Percentiles rank a stretch among this genome's conserved stretches.
Conservation (phyloP, 2,113 vertebrate species). For the Pipa parva region DNA sequence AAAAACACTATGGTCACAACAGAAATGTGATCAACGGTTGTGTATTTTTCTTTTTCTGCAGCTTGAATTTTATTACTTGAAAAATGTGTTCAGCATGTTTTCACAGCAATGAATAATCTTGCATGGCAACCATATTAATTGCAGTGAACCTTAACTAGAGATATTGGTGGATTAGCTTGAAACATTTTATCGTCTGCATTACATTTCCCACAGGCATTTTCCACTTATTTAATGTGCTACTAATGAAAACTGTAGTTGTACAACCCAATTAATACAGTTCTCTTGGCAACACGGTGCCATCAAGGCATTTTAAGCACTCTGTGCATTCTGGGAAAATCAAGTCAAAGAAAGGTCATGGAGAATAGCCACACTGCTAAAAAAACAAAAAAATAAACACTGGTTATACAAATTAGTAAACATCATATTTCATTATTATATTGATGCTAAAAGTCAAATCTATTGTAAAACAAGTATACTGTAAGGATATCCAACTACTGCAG, state of each 20-base stretch:
- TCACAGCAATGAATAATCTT: slow-evolving; percentile 1
- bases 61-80: slow-evolving; percentile 19
- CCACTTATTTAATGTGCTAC: slow-evolving; percentile 30
- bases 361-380: background rate
- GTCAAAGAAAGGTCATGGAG: slow-evolving; percentile 26
- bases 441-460: no score
- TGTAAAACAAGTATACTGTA: no score
- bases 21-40: slow-evolving; percentile 5
- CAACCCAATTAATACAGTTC: slow-evolving; percentile 30
- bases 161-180: slow-evolving; percentile 20
- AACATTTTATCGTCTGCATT: slow-evolving; percentile 32
- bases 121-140: slow-evolving; percentile 29
- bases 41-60: slow-evolving; percentile 17
- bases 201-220: slow-evolving; percentile 32
- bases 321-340: slow-evolving; percentile 12
- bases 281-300: slow-evolving; percentile 18
- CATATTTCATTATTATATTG: no score
- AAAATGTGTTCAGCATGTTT: slow-evolving; percentile 38
- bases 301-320: slow-evolving; percentile 3
- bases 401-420: background rate
- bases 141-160: slow-evolving; percentile 24
- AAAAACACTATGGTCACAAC: background rate
- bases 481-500: no score
- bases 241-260: slow-evolving; percentile 31
- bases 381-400: background rate